A percentile compares a stretch with the other conserved stretches of the same genome.
Evolutionary conservation across 1,140 invertebrate genomes (phyloP).

Genomic region (Ridgeia piscesae): DNA sequence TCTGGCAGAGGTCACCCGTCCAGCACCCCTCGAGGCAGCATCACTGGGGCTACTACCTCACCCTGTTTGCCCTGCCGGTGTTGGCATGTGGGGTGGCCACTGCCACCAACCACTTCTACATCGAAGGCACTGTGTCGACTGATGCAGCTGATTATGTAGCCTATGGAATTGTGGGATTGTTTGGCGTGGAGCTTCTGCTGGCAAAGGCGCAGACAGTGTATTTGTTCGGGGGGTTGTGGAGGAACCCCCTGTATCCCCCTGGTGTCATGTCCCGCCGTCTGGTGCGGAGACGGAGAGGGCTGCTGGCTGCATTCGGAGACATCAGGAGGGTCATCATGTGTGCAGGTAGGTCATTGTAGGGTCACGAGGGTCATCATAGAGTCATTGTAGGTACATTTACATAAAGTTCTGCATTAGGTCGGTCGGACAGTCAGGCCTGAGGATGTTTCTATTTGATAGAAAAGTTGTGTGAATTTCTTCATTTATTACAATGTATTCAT

Average conservation of each 20-base stretch:
- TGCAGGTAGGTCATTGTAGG: conserved; percentile 52
- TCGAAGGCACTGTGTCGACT: conserved; percentile 17
- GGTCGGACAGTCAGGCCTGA: too few species aligned
- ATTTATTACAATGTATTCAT: too few species aligned
- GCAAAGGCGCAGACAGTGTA: conserved; percentile 51
- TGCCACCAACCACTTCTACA: conserved; percentile 30
- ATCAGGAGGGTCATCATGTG: conserved; percentile 44
- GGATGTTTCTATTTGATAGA: too few species aligned
- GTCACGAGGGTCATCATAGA: too few species aligned
- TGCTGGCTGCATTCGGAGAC: conserved; percentile 39
- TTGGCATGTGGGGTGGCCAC: conserved; percentile 39
- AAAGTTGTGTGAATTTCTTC: too few species aligned
- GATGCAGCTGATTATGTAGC: conserved; percentile 40
- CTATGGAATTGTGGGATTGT: conserved; percentile 47
- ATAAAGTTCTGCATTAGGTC: too few species aligned
- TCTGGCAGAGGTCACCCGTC: background rate
- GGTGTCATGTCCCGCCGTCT: conserved; percentile 26
- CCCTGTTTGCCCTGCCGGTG: conserved; percentile 35
- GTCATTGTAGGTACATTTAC: too few species aligned
- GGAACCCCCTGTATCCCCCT: conserved; percentile 49
- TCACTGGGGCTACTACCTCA: background rate
- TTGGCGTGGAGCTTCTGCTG: conserved; percentile 46
- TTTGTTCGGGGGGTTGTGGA: conserved; percentile 47
- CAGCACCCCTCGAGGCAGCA: conserved; percentile 32
- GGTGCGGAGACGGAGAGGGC: conserved; percentile 31